Base-by-base conservation (phyloP, 1,140 invertebrate species). In the Drosophila quadrilineata region DNA sequence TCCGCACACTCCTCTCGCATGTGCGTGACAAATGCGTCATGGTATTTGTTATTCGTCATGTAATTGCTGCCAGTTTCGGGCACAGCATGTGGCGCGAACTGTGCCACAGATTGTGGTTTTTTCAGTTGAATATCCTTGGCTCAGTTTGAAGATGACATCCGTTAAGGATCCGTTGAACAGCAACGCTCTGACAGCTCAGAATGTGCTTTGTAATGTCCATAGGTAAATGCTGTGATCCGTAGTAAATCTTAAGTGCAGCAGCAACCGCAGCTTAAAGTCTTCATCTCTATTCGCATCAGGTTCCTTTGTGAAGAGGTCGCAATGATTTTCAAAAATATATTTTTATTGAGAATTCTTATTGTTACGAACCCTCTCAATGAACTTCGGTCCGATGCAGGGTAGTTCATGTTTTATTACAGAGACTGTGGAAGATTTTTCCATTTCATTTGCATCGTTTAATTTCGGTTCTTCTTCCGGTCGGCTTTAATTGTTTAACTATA, bases 21-120 rank as follows among this genome's bases (percentile, higher is more conserved):
- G 74, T 77, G 79, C 74, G 79, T 84, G 77, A 74, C 77, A 85
- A 82, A 82, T 82, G 69, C 79, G 50, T 49, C 62, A 60, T 69
- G 66, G 71, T 65, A 71, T 71, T 76, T 76, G 63, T 67, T 75
- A 33, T 59, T 72, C 57, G 69, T 85, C 73, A 77, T 85, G 73
- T 71, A 77, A 85, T 85, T 82, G 79, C 77, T 59, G 69, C 38
- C 66, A 33, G n/a, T 17, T n/a, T 40, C 22, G 22, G 49, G 31
- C 53, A 33, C 68, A 70, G 71, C 56, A 80, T 79, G 75, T 58
- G 59, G 63, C 52, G 46, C 63, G 36, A 40, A 26, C 21, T 35
- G n/a, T 12, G 22, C 56, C 54, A 28, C 31, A n/a, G 6, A 6
- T n/a, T 12, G 3, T 29, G 2, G 10, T 14, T 38, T 57, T 69